Base-by-base conservation (phyloP, 2,797 vertebrate species). In the Tarsius wallacei region DNA sequence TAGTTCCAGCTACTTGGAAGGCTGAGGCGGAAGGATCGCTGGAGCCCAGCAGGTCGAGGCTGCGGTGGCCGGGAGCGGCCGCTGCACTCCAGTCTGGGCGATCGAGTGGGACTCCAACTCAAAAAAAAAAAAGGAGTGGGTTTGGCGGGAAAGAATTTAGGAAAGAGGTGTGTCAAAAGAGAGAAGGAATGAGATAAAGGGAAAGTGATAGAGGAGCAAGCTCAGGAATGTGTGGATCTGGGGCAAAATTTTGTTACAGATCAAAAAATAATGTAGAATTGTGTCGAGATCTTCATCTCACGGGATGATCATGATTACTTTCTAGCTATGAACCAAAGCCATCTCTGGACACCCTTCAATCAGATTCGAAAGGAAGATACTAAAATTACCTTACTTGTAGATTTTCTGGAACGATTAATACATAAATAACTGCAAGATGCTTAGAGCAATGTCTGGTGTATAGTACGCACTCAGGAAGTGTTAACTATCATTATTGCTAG, bases 231-330 rank as follows among this genome's bases (percentile, higher is more conserved):
- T 47, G 13, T 51, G 28, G 17, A 13, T 78, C 31, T 88, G 71
- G 49, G 22, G 11, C 24, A 85, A 96, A 81, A 85, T 63, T 91
- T 51, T 77, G 42, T 22, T 74, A 73, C 47, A 33, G 47, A 82
- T 94, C 31, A 93, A 90, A 90, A 94, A 74, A 31, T 59, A 22
- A 31, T 1, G n/a, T 31, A 74, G 22, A 73, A 47, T 93, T 59
- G 19, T 16, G 11, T 49, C 59, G 28, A 33, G 24, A 24, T 76
- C 53, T 89, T 70, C 28, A 17, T 64, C 63, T 64, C 74, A 57
- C 55, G 68, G 49, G 42, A 87, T 26, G 49, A 59, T 71, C 24
- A 71, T 7, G 1, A 16, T 83, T 8, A 70, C 61, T 53, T 80
- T 63, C 33, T 53, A 17, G 16, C n/a, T 83, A 42, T 33, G 80